Conservation (phyloP, 2,888 invertebrate genomes). For the Selenia dentaria region DNA sequence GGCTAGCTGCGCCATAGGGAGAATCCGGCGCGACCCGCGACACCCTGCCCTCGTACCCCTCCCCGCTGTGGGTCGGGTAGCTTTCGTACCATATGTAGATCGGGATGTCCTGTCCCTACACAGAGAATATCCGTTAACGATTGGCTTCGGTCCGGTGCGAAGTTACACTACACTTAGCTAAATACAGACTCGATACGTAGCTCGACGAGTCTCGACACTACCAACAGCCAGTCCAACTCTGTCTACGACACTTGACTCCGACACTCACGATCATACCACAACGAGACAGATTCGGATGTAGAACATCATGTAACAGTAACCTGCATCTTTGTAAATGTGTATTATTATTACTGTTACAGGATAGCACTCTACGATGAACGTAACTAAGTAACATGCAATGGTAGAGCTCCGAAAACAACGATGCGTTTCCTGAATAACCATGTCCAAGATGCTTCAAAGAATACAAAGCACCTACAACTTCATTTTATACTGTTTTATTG, state of each 20-base stretch:
- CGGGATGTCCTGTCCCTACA: constrained; percentile 97
- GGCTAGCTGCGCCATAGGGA: constrained; percentile 95
- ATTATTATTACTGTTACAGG: constrained; percentile 39
- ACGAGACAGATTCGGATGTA: constrained; percentile 35
- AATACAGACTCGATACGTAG: constrained; percentile 39
- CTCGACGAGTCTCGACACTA: constrained; percentile 40
- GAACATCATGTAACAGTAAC: constrained; percentile 38
- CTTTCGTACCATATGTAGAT: constrained; percentile 99
- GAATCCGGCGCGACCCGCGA: constrained; percentile 95
- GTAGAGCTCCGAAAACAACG: constrained; percentile 28
- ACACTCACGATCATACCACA: constrained; percentile 36
- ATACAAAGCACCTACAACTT: constrained; percentile 29
- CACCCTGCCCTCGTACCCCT: constrained; percentile 96
- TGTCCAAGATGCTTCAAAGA: constrained; percentile 12
- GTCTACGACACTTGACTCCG: constrained; percentile 49
- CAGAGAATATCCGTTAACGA: constrained; percentile 51
- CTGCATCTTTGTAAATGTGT: background rate
- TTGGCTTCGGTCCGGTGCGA: constrained; percentile 49
- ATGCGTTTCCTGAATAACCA: constrained; percentile 21
- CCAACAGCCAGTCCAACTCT: constrained; percentile 48
- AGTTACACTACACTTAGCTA: constrained; percentile 39
- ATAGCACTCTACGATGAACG: constrained; percentile 30
- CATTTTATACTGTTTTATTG: constrained; percentile 12
- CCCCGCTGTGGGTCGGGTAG: constrained; percentile 98
- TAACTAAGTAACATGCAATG: constrained; percentile 33